Evolutionary conservation across 1,140 invertebrate species (phyloP).

Genomic region (Drosophila persimilis): DNA sequence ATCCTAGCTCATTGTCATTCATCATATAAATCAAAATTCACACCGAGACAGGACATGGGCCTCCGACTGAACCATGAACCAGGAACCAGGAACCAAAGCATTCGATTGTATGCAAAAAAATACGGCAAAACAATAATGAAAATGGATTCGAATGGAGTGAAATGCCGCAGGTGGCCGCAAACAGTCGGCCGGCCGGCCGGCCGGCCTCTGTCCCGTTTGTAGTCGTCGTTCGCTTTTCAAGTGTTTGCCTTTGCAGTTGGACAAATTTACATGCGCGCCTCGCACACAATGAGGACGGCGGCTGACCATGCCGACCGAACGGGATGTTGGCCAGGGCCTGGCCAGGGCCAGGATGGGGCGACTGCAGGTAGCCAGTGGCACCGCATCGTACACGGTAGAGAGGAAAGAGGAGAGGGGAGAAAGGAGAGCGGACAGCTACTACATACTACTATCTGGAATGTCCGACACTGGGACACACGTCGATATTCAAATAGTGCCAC

Average conservation of each 20-base stretch:
- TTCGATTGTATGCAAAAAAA: slow-evolving; percentile 71
- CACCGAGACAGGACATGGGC: slow-evolving; percentile 29
- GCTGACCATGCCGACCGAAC: slow-evolving; percentile 8
- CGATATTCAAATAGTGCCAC: slow-evolving; percentile 68
- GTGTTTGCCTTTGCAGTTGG: slow-evolving; percentile 74
- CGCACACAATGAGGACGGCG: slow-evolving; percentile 61
- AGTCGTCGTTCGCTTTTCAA: slow-evolving; percentile 49
- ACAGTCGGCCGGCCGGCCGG: slow-evolving; percentile 25
- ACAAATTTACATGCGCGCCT: slow-evolving; percentile 74
- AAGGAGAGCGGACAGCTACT: background rate
- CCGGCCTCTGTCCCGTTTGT: slow-evolving; percentile 25
- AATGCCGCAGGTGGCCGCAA: slow-evolving; percentile 68
- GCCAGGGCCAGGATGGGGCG: too few species aligned
- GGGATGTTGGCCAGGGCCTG: too few species aligned
- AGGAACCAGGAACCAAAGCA: slow-evolving; percentile 40
- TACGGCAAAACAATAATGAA: slow-evolving; percentile 21
- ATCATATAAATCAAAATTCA: slow-evolving; percentile 69
- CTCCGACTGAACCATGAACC: slow-evolving; percentile 23
- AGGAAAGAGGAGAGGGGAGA: too few species aligned
- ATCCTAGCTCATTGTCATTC: slow-evolving; percentile 52
- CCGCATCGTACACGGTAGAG: background rate
- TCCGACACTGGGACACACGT: slow-evolving; percentile 59
- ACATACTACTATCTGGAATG: slow-evolving; percentile 22
- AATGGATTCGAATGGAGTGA: slow-evolving; percentile 35
- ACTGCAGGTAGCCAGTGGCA: slow-evolving; percentile 16